Base-by-base conservation (phyloP, 2,113 vertebrate genomes). In the Xenopus borealis region DNA sequence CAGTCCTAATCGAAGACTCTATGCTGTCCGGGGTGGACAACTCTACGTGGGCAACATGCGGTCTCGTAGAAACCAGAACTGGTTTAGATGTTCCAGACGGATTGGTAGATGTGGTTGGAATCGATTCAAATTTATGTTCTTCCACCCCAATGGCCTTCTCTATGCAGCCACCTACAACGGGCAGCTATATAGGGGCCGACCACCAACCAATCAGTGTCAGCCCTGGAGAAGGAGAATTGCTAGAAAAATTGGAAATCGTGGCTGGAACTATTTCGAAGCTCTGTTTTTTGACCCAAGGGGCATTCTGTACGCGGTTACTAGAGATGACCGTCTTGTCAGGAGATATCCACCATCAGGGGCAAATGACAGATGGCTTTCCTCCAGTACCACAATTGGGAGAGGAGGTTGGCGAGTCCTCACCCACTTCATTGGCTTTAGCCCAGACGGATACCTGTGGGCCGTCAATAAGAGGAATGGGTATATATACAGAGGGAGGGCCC, bases 381-480 rank as follows among this genome's bases (percentile, higher is more conserved):
- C 23, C 8, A 27, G 4, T 23, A 62, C 44, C 16, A n/a, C 16
- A 3, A 12, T 27, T 8, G 44, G 58, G 10, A 7, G 17, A 13
- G 6, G 12, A 1, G 27, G 11, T 10, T 70, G 68, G 68, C 1
- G 1, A 3, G 2, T 9, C 2, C 19, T 23, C 6, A 62, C 58
- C 7, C 18, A 62, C 6, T 71, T 71, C 11, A 71, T 71, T 18
- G 19, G 18, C 3, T 71, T 62, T n/a, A 13, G 40, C 20, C 33
- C 69, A 17, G 44, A 50, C 16, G 69, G 69, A 23, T 12, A 71
- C 2, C 40, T 71, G 58, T 71, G 69, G 69, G 20, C 16, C 27
- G 58, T 50, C 10, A 19, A 71, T 12, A 45, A 23, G 10, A 9
- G 19, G 14, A 50, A 71, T 9, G 69, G 69, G 10, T 46, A 27